These are phyloP conservation scores for Phaedon cochleariae DNA, from an alignment of 2,888 invertebrate species.

Conservation along the genomic window DNA sequence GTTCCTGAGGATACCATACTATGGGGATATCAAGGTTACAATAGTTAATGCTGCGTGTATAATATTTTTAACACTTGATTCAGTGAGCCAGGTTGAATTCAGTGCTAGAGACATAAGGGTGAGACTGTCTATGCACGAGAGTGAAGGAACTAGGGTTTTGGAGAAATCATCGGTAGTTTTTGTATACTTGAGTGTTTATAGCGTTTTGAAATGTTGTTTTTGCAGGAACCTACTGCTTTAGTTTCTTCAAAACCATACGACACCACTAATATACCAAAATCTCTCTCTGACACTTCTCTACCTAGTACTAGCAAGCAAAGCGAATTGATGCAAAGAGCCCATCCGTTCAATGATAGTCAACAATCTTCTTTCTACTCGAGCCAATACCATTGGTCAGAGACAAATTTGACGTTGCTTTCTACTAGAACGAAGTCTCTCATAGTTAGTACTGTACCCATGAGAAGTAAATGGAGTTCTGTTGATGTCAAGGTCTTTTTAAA, in stretches of 20 bases:
- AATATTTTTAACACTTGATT: conserved; percentile 64
- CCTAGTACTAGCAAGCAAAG: not conserved
- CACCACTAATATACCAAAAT: conserved; percentile 18
- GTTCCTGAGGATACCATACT: conserved; percentile 67
- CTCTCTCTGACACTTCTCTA: conserved; percentile 31
- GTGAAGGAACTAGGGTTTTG: conserved; percentile 28
- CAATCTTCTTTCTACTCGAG: not conserved
- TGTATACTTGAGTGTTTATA: not conserved
- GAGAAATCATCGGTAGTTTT: conserved; percentile 20
- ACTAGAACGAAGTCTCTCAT: conserved; percentile 37
- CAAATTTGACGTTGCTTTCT: conserved; percentile 22
- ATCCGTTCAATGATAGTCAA: not conserved
- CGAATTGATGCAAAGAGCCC: not conserved
- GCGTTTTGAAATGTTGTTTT: not conserved
- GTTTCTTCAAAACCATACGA: conserved; percentile 9
- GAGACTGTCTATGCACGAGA: conserved; percentile 65
- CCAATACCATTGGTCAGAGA: conserved; percentile 28
- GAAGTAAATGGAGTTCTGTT: conserved; percentile 40
- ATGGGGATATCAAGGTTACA: conserved; percentile 68
- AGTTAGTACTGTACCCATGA: conserved; percentile 44
- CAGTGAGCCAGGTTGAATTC: conserved; percentile 76
- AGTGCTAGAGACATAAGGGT: conserved; percentile 83
- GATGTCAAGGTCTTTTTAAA: conserved; percentile 60
- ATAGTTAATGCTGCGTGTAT: conserved; percentile 65
- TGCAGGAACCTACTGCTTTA: conserved; percentile 16